Evolutionary conservation across 2,113 vertebrate species (phyloP), one percentile per base, ranked within the genome.

Genomic region (Phaetusa simplex): DNA sequence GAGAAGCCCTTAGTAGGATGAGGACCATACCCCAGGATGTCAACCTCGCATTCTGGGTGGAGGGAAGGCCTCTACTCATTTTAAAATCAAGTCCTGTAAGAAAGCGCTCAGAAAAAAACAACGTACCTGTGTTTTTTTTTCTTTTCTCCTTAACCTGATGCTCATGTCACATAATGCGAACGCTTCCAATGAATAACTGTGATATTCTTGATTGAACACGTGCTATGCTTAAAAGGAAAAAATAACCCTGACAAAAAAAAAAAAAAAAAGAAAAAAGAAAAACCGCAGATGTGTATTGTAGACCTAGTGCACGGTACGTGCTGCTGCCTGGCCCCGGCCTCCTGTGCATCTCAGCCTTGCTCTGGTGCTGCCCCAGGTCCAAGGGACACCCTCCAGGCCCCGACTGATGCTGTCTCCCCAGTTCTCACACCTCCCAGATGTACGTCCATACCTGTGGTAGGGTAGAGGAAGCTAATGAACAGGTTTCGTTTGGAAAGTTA

Each of bases 221-320:
- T 80, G 45, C 58, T 67, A 5, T n/a, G 53, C 43, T 82, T 86
- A 40, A 76, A 87, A 88, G 32, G 40, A 40, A 78, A 84, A 62
- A 59, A 71, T 47, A 65, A 34, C 23, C 70, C n/a, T 64, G 20
- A 34, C 29, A 1, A 38, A 50, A 58, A 34, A 29, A 70, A 42
- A 38, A 22, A n/a, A 36, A 36, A 40, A 29, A 14, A 23, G 8
- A 10, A 5, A 17, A 5, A 58, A 40, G 21, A 10, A 52, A 58
- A 42, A 12, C 21, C 2, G 1, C 59, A 27, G 8, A 8, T 27
- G 2, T 19, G 10, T 64, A 3, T 24, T 70, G 58, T 34, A 81
- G 88, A 64, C 8, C 6, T 5, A 27, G 15, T 26, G 18, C 56
- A 45, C 9, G 3, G 71, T 40, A 10, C 0, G 0, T 13, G 67